Evolutionary conservation across 2,113 vertebrate genomes (phyloP), one percentile per base, ranked within the genome.

Genomic region (Bos indicus): DNA sequence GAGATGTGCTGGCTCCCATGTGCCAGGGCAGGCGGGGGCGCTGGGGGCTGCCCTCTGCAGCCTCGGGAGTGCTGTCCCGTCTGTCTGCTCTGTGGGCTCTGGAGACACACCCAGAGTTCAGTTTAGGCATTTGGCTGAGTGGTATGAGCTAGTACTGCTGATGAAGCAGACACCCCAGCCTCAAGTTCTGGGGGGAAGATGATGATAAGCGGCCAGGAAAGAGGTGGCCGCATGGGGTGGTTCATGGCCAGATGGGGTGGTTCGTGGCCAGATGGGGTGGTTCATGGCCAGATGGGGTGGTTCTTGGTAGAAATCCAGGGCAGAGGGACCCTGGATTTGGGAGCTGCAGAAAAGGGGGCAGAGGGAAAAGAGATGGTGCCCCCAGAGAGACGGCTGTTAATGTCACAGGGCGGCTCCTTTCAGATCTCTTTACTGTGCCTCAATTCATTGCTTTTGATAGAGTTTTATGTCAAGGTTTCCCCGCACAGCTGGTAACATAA

Each of bases 61-160:
- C 11, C 46, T 6, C 36, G 2, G 64, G 23, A 30, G 15, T 6
- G 36, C 4, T 1, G 36, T 13, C 40, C 64, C 3, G 0, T 25
- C 16, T 11, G 3, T 40, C 54, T 64, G 62, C 3, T 0, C 71
- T 6, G 21, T 13, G 36, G 33, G 7, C 16, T 51, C 59, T 30
- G 23, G 30, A 59, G 59, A 25, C 23, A 23, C 28, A 33, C 36
- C 12, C 67, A 10, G 77, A 12, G 17, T 40, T 57, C 12, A 8
- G 15, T 46, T 30, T 13, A 5, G 81, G 86, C 17, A 0, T 25
- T 5, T 3, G 43, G 9, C 21, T 6, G 8, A 12, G 13, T 7
- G 28, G 7, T 4, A 6, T 9, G 25, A 25, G 51, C 56, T 52
- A n/a, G 46, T 15, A 15, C 60, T 52, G 67, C 15, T 11, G 10